Evolutionary conservation across 1,140 invertebrate species (phyloP).

Genomic region (Papilio polyxenes): DNA sequence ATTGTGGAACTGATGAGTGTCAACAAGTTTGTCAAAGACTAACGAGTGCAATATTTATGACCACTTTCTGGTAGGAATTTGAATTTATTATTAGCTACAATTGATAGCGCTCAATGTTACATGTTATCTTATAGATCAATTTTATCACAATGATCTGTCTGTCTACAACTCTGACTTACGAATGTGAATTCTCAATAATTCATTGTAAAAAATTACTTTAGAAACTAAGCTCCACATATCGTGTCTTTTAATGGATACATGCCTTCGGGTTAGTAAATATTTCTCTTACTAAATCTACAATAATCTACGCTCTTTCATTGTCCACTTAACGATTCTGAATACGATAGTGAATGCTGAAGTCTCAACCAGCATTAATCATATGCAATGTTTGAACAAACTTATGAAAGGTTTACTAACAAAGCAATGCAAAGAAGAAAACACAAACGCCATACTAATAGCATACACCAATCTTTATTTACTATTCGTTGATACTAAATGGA

Average conservation of each 20-base stretch:
- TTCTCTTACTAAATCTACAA: no score
- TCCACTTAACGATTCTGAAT: no score
- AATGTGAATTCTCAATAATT: no score
- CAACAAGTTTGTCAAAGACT: constrained; percentile 5
- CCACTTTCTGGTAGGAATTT: not conserved
- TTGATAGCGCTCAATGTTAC: not conserved
- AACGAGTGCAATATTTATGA: not conserved
- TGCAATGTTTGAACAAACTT: no score
- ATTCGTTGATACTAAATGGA: not conserved
- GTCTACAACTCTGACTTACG: not conserved
- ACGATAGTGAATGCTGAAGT: no score
- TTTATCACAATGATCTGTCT: not conserved
- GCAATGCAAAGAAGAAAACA: not conserved
- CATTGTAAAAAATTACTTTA: not conserved
- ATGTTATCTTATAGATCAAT: not conserved
- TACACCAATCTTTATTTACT: not conserved
- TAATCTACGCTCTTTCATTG: no score
- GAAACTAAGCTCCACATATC: not conserved
- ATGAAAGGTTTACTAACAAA: not conserved
- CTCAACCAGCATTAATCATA: no score
- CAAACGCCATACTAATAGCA: not conserved
- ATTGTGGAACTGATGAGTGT: not conserved
- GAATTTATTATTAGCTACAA: not conserved
- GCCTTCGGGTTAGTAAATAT: no score
- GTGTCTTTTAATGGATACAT: no score